Evolutionary conservation across 2,888 invertebrate genomes (phyloP).

Genomic region (Rotaria sp.): DNA sequence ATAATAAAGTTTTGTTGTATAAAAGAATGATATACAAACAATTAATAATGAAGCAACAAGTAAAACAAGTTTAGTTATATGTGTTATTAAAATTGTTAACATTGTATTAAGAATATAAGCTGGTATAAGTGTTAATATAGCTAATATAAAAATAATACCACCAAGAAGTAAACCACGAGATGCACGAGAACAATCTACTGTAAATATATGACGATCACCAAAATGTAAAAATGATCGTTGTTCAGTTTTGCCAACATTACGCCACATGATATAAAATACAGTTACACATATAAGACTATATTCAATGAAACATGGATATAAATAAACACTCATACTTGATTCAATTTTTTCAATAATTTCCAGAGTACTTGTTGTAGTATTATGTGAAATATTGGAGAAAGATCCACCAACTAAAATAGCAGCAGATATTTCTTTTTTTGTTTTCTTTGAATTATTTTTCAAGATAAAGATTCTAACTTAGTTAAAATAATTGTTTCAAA

Average conservation of each 20-base stretch:
- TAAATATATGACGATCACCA: slow-evolving; percentile 30
- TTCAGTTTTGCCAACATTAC: slow-evolving; percentile 32
- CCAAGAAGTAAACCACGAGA: slow-evolving; percentile 32
- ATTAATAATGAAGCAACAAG: slow-evolving; percentile 24
- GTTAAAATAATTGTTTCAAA: no score
- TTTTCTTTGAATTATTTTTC: no score
- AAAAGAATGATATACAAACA: background rate
- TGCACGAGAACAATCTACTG: slow-evolving; percentile 36
- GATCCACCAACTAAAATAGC: background rate
- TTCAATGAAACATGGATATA: slow-evolving; percentile 39
- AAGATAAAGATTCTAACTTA: no score
- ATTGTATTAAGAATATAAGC: background rate
- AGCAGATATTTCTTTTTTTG: background rate
- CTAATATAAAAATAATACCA: slow-evolving; percentile 25
- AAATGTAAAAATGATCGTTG: background rate
- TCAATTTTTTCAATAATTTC: background rate
- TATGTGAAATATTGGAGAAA: background rate
- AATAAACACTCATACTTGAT: slow-evolving; percentile 27
- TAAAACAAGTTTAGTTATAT: slow-evolving; percentile 33
- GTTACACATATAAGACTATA: slow-evolving; percentile 38
- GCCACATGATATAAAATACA: slow-evolving; percentile 36
- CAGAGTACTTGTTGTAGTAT: background rate
- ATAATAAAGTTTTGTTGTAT: background rate
- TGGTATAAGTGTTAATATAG: slow-evolving; percentile 26
- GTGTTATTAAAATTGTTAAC: slow-evolving; percentile 19